Evolutionary conservation across 2,113 vertebrate genomes (phyloP).

Genomic region (Oncorhynchus kisutch): DNA sequence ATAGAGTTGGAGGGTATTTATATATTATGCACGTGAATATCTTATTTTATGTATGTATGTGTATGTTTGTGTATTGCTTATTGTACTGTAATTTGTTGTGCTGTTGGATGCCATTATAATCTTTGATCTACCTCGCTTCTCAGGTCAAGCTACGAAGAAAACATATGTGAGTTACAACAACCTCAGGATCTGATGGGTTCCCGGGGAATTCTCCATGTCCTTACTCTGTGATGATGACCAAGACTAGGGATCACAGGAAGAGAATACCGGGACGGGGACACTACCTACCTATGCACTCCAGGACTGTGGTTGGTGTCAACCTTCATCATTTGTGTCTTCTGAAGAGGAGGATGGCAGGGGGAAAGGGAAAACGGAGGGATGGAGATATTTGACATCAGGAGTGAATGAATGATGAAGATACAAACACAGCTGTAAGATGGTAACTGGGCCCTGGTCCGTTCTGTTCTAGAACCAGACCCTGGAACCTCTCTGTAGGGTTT

Average conservation of each 20-base stretch:
- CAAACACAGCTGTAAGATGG: slow-evolving; percentile 39
- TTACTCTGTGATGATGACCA: neutral
- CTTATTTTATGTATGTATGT: slow-evolving; percentile 28
- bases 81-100: neutral
- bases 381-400: slow-evolving; percentile 50
- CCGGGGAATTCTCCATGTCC: slow-evolving; percentile 3
- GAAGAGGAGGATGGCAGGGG: neutral
- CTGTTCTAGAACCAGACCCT: slow-evolving; percentile 29
- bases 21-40: no score
- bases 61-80: neutral
- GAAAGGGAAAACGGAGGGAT: neutral
- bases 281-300: slow-evolving; percentile 48
- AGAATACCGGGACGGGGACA: neutral
- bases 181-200: slow-evolving; percentile 71
- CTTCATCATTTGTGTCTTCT: slow-evolving; percentile 32
- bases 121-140: slow-evolving; percentile 22
- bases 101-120: slow-evolving; percentile 12
- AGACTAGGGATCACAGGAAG: neutral
- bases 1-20: neutral
- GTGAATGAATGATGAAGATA: slow-evolving; percentile 16
- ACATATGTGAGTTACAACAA: slow-evolving; percentile 76
- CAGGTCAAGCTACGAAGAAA: slow-evolving; percentile 75
- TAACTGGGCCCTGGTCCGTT: slow-evolving; percentile 14
- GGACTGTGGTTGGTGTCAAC: slow-evolving; percentile 56
- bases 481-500: slow-evolving; percentile 20